Conservation (phyloP, 1,140 invertebrate genomes). For the Drosophila quadrilineata region DNA sequence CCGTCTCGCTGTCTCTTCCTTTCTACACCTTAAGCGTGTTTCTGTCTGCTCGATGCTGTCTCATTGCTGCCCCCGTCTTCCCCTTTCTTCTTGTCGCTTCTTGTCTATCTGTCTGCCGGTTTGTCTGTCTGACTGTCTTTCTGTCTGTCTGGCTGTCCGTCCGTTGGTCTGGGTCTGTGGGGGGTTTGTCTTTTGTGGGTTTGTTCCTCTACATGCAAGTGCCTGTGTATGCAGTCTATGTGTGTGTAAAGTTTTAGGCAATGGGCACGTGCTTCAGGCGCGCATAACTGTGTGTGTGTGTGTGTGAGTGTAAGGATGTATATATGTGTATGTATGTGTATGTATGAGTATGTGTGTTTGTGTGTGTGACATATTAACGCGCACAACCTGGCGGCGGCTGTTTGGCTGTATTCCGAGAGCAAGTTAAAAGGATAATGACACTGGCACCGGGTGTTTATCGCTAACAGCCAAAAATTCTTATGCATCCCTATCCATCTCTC, state of each 20-base stretch:
- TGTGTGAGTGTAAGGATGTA: constrained; percentile 25
- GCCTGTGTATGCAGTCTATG: constrained; percentile 1
- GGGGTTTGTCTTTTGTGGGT: constrained; percentile 10
- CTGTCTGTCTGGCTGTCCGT: neutral
- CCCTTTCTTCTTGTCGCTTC: no score
- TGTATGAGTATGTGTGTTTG: constrained; percentile 28
- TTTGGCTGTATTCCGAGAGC: constrained; percentile 38
- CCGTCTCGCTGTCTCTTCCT: no score
- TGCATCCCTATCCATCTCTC: constrained; percentile 1
- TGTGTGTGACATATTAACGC: constrained; percentile 52
- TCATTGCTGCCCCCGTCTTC: no score
- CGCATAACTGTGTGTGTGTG: constrained; percentile 33
- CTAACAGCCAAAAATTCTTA: constrained; percentile 57
- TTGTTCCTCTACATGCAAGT: neutral
- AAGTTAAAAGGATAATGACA: constrained; percentile 78
- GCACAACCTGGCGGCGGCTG: constrained; percentile 42
- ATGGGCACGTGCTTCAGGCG: constrained; percentile 47
- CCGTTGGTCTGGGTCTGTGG: constrained; percentile 22
- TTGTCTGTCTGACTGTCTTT: neutral
- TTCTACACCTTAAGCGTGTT: constrained; percentile 12
- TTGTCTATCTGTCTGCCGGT: neutral
- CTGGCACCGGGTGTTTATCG: constrained; percentile 71
- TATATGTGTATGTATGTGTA: constrained; percentile 26
- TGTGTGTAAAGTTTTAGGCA: constrained; percentile 53
- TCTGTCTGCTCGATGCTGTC: neutral